Conservation (phyloP, 2,797 vertebrate genomes). For the Acanthis flammea region DNA sequence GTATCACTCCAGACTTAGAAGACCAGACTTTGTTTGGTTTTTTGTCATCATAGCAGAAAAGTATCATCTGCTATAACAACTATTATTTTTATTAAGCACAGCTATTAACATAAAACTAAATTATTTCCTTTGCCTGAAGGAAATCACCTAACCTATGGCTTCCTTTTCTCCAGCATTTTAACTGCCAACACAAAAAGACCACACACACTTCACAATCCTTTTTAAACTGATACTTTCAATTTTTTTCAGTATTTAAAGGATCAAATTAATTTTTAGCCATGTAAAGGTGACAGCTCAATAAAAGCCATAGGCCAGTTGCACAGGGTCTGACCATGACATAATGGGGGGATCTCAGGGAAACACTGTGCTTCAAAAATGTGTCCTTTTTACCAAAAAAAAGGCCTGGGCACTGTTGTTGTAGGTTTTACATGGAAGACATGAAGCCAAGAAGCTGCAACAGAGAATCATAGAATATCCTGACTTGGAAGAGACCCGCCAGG, state of each 20-base stretch:
- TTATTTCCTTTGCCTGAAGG: not conserved
- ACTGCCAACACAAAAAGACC: not conserved
- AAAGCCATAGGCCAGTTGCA: not conserved
- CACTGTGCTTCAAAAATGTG: fast-evolving
- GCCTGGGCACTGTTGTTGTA: not conserved
- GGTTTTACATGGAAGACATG: not conserved
- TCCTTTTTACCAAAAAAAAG: not conserved
- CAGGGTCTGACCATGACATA: fast-evolving
- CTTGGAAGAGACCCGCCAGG: not conserved
- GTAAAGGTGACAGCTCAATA: not conserved
- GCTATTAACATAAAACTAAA: not conserved
- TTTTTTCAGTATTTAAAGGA: not conserved
- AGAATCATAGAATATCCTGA: not conserved
- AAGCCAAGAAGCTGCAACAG: not conserved
- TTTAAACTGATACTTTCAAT: not conserved
- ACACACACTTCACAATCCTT: fast-evolving
- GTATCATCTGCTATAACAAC: not conserved
- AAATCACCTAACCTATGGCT: not conserved
- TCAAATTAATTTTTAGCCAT: not conserved
- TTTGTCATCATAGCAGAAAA: not conserved
- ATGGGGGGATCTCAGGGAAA: not conserved
- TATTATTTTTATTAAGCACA: not conserved
- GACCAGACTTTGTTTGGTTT: not conserved
- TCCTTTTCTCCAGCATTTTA: not conserved
- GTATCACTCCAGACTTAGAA: not conserved